phyloP scores from a whole-genome alignment of 2,113 vertebrate species.

The Erpornis zantholeuca region DNA sequence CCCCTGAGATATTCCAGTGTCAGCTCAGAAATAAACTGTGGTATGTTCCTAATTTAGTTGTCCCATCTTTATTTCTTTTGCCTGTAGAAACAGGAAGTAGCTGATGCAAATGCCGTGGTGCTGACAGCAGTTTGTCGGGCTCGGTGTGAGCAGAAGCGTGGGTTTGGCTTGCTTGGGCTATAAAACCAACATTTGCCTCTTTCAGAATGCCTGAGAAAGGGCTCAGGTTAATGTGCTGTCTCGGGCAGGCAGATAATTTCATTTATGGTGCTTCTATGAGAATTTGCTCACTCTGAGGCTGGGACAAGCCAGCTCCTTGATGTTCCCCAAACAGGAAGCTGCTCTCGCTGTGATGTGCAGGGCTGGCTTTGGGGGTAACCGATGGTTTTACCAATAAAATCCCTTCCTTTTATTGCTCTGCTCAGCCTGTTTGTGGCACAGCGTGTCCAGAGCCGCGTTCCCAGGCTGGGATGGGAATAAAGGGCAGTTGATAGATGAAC shows the following conservation, averaged over 20 bases:
- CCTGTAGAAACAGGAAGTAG: constrained; percentile 40
- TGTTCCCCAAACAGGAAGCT: neutral
- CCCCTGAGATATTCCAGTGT: constrained; percentile 37
- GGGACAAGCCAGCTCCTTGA: neutral
- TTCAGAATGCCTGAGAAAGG: neutral
- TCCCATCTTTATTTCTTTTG: constrained; percentile 17
- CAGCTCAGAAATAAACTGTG: constrained; percentile 42
- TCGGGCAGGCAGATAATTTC: neutral
- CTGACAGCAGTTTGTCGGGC: neutral
- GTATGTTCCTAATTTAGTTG: constrained; percentile 52
- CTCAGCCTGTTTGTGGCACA: neutral
- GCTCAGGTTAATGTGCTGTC: neutral
- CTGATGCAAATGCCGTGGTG: neutral
- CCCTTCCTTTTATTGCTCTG: neutral
- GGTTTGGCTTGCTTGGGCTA: neutral
- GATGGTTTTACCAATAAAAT: neutral
- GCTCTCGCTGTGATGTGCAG: neutral
- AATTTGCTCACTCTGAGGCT: neutral
- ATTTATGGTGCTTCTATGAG: neutral
- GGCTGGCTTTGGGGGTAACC: neutral
- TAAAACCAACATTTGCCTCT: neutral
- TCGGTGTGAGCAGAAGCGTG: neutral
- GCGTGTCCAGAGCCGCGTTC: neutral
- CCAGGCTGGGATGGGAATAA: neutral
- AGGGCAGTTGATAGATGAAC: neutral